Base-by-base conservation (phyloP, 1,140 invertebrate species). In the Gonioctena quinquepunctata region DNA sequence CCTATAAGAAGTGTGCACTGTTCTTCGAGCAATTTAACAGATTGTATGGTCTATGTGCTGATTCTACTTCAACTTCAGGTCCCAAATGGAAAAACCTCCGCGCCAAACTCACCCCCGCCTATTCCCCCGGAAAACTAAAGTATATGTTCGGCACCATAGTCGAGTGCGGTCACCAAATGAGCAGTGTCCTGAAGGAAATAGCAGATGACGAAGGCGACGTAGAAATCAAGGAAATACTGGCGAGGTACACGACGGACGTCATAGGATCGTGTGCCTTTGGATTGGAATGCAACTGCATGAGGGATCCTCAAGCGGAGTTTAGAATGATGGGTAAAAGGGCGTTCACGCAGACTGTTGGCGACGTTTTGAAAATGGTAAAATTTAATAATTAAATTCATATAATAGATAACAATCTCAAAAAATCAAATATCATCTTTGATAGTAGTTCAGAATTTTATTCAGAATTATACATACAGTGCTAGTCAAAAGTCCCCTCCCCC, bases 191-290 rank as follows among this genome's bases (percentile, higher is more conserved):
- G 1, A 48, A 68, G 5, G 72, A 77, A 49, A 74, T 72, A 27
- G 50, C 64, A 3, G 13, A 68, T 21, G 61, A 16, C 27, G 25
- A 62, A 33, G 42, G 61, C 33, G 66, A 62, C 21, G 69, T 78
- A 1, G 77, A 78, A 52, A 76, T 76, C 21, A 76, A 74, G 66
- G 67, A 69, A 27, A 69, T 69, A 6, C 18, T 68, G n/a, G 66
- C 57, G 2, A 83, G 84, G 73, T 88, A 85, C 62, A 86, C 85
- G 2, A 88, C 87, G 13, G 87, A 89, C 72, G 85, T 88, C 2
- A 89, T 89, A 4, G 84, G 84, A 18, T 84, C 83, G 0, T 87
- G 85, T 71, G 86, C 85, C 11, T 89, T 89, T 75, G 88, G 88
- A 7, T 77, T 89, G 2, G 83, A 88, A 54, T 85, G 84, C 18